phyloP scores from a whole-genome alignment of 35 echinoderm and acorn worm genomes.

The Apostichopus japonicus region DNA sequence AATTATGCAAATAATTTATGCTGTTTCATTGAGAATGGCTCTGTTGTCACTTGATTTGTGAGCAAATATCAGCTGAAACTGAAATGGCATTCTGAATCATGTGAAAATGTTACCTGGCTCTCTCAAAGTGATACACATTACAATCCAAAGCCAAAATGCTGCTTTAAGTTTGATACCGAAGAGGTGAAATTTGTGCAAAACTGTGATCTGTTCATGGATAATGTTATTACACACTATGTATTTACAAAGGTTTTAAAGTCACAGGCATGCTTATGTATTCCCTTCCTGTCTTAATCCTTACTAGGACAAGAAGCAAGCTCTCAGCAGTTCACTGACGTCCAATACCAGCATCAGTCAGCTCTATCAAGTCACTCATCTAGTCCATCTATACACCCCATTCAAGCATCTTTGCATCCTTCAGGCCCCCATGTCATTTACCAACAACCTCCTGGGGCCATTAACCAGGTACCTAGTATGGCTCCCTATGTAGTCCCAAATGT shows the following conservation, averaged over 20 bases:
- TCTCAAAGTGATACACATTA: no score
- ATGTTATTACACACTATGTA: no score
- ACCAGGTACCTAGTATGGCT: not conserved
- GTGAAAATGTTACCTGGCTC: no score
- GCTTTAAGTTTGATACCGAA: not conserved
- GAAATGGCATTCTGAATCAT: not conserved
- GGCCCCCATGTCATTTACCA: conserved; percentile 35
- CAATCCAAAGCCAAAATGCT: no score
- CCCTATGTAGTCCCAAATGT: conserved; percentile 25
- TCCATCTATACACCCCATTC: conserved; percentile 25
- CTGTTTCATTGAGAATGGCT: not conserved
- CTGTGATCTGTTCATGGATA: not conserved
- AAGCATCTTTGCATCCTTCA: conserved; percentile 9
- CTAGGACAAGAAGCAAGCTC: conserved; percentile 20
- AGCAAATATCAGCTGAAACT: not conserved
- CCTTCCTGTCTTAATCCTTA: conserved; percentile 1
- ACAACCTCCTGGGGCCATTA: not conserved
- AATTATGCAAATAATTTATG: not conserved
- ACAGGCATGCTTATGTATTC: not conserved
- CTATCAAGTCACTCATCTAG: conserved; percentile 28
- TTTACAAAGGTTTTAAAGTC: no score
- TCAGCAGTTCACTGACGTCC: conserved; percentile 31
- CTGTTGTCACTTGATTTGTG: not conserved
- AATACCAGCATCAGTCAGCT: conserved; percentile 34
- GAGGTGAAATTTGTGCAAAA: not conserved